These are phyloP conservation scores for Tenualosa ilisha DNA, from an alignment of 2,797 vertebrate species.

Conservation along the genomic window DNA sequence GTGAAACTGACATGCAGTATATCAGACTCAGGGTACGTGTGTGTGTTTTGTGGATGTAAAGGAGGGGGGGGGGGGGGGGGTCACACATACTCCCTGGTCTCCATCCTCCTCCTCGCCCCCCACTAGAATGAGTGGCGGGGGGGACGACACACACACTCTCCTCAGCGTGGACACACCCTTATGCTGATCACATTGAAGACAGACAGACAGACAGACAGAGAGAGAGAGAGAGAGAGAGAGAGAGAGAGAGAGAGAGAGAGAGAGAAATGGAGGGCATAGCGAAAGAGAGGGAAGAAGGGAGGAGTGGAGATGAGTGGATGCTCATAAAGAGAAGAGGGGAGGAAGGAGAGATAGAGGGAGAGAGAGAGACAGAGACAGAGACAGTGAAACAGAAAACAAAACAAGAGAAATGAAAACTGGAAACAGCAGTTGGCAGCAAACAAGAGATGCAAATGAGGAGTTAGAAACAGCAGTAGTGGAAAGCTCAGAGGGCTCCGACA, in stretches of 20 bases:
- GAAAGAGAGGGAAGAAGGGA: neutral
- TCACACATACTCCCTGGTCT: constrained; percentile 79
- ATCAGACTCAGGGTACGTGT: neutral
- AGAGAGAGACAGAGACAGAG: neutral
- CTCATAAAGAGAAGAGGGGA: neutral
- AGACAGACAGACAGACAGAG: neutral
- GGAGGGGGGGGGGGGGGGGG: constrained; percentile 17
- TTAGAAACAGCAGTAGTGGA: constrained; percentile 26
- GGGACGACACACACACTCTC: constrained; percentile 65
- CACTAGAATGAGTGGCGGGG: constrained; percentile 77
- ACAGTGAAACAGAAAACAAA: constrained; percentile 26
- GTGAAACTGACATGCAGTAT: neutral
- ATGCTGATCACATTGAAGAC: constrained; percentile 65
- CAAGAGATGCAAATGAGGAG: constrained; percentile 21
- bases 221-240: neutral
- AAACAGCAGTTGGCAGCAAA: constrained; percentile 24
- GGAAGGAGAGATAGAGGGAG: neutral
- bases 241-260: neutral
- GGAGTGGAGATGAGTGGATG: neutral
- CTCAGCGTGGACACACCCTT: constrained; percentile 67
- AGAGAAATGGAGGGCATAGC: neutral
- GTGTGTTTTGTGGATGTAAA: constrained; percentile 1
- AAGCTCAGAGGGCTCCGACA: constrained; percentile 28
- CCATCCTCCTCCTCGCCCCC: constrained; percentile 73
- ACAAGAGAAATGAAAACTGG: constrained; percentile 17